Evolutionary conservation across 2,113 vertebrate species (phyloP).

Genomic region (Cathartes aura): DNA sequence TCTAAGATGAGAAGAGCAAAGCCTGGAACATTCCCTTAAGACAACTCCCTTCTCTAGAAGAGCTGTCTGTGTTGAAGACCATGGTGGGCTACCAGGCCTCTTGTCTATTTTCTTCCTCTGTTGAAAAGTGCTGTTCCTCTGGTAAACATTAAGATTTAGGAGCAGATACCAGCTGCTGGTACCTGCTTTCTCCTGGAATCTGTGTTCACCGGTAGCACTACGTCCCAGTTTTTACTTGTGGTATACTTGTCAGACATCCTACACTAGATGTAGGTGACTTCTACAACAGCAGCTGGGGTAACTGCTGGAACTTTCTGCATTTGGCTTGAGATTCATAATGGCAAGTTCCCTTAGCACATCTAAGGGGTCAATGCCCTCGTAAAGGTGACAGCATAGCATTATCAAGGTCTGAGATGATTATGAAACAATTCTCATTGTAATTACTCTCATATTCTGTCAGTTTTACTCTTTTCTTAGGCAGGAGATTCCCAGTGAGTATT

Average conservation of each 20-base stretch:
- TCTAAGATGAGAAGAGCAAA: not conserved
- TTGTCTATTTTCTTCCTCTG: not conserved
- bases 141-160: not conserved
- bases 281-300: not conserved
- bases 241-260: not conserved
- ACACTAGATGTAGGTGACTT: not conserved
- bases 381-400: not conserved
- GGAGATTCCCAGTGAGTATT: not conserved
- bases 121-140: not conserved
- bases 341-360: not conserved
- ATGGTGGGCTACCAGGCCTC: not conserved
- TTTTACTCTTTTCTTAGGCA: not conserved
- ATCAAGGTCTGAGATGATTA: not conserved
- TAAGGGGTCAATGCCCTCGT: fast-evolving
- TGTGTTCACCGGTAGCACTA: not conserved
- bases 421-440: not conserved
- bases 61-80: not conserved
- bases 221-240: fast-evolving
- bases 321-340: not conserved
- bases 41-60: not conserved
- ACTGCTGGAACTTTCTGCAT: not conserved
- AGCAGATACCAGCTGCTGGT: not conserved
- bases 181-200: not conserved
- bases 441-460: not conserved
- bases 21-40: not conserved